Conservation (phyloP, 2,797 vertebrate species). For the Melanotaenia maccullochi region DNA sequence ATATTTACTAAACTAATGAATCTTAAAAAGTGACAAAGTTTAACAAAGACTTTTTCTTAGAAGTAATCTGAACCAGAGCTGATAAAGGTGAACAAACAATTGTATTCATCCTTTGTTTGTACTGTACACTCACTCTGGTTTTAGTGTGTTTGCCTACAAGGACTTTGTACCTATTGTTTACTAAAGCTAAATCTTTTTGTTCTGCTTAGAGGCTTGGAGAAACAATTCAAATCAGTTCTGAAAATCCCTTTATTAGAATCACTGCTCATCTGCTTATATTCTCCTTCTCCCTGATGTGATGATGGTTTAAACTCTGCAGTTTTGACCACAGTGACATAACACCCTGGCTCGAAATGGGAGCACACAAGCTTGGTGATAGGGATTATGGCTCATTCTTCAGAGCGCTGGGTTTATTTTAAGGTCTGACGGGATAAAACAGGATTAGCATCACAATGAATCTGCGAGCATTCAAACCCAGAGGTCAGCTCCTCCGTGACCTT, state of each 20-base stretch:
- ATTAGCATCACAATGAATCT: slow-evolving; percentile 80
- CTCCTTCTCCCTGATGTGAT: slow-evolving; percentile 14
- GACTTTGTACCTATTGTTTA: not conserved
- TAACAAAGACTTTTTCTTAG: not conserved
- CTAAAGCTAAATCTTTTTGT: slow-evolving; percentile 10
- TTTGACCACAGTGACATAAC: slow-evolving; percentile 63
- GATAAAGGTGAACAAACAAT: not conserved
- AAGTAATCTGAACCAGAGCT: not conserved
- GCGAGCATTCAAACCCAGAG: slow-evolving; percentile 55
- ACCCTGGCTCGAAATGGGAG: slow-evolving; percentile 44
- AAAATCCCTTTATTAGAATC: slow-evolving; percentile 33
- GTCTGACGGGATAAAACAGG: slow-evolving; percentile 75
- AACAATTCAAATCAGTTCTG: slow-evolving; percentile 30
- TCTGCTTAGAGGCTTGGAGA: not conserved
- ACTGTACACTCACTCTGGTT: slow-evolving; percentile 11
- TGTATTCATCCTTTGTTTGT: slow-evolving; percentile 11
- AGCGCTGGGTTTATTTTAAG: slow-evolving; percentile 77
- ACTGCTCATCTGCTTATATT: slow-evolving; percentile 5
- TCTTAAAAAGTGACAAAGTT: not conserved
- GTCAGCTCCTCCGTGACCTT: slow-evolving; percentile 62
- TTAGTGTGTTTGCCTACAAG: slow-evolving; percentile 1
- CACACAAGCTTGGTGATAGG: slow-evolving; percentile 37
- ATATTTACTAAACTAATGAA: not conserved
- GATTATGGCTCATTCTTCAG: slow-evolving; percentile 77
- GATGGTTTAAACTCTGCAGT: slow-evolving; percentile 48